These are phyloP conservation scores for Manis crassicaudata DNA, from an alignment of 2,797 vertebrate genomes.

Conservation along the genomic window DNA sequence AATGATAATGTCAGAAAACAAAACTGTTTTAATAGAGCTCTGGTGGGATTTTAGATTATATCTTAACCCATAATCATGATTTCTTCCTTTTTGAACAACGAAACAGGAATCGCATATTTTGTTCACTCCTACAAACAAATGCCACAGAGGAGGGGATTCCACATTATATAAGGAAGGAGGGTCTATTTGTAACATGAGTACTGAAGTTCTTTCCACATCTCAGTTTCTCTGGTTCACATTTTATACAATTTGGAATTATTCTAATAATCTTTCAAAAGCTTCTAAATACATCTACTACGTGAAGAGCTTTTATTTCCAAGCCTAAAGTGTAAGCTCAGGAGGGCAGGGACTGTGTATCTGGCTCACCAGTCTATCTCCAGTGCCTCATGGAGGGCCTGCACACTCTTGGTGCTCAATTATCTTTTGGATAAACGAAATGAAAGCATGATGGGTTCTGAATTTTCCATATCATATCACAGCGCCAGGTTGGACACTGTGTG, in stretches of 20 bases:
- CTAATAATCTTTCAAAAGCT: background rate
- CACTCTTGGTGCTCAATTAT: background rate
- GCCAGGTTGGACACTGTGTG: constrained; percentile 23
- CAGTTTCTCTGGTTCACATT: background rate
- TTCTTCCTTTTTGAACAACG: constrained; percentile 59
- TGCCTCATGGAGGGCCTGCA: background rate
- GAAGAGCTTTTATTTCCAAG: background rate
- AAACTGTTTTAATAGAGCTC: constrained; percentile 39
- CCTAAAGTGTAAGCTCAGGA: background rate
- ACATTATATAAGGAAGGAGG: background rate
- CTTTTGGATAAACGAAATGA: constrained; percentile 13
- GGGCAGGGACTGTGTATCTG: background rate
- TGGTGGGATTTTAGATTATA: constrained; percentile 39
- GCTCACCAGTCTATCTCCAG: background rate
- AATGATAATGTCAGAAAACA: constrained; percentile 63
- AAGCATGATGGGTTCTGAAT: background rate
- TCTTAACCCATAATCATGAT: constrained; percentile 53
- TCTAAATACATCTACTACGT: background rate
- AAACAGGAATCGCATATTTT: constrained; percentile 34
- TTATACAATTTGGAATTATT: background rate
- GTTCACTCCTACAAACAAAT: background rate
- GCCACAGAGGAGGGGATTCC: background rate
- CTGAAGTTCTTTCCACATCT: background rate
- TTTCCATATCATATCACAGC: background rate
- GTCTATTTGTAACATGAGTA: background rate